A percentile compares a stretch with the other conserved stretches of the same genome.
phyloP scores from a whole-genome alignment of 2,888 invertebrate species.

The Nebria brevicollis region DNA sequence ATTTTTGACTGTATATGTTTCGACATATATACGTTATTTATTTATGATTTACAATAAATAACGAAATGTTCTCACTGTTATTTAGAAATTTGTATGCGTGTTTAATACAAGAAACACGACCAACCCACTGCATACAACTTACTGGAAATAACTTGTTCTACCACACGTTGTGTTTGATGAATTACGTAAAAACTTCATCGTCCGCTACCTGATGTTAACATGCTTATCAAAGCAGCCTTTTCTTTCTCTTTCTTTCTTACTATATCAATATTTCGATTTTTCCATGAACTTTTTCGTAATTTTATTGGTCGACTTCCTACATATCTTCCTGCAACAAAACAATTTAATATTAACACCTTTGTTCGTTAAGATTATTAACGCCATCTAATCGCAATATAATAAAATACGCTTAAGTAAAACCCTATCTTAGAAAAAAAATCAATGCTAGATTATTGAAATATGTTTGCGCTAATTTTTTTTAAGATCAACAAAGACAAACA shows the following conservation, averaged over 20 bases:
- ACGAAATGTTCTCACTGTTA: neutral
- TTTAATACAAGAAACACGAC: neutral
- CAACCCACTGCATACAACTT: neutral
- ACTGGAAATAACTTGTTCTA: neutral
- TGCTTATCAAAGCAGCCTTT: constrained; percentile 83
- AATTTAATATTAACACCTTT: neutral
- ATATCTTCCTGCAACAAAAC: constrained; percentile 81
- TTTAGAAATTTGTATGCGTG: constrained; percentile 13
- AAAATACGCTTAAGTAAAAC: neutral
- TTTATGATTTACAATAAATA: neutral
- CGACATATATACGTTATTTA: neutral
- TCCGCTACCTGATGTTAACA: constrained; percentile 70
- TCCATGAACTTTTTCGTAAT: constrained; percentile 96
- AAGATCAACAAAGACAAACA: neutral
- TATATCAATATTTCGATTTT: constrained; percentile 89
- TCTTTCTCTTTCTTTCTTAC: constrained; percentile 97
- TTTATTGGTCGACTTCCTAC: constrained; percentile 99
- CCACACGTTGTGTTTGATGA: neutral
- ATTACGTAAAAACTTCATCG: constrained; percentile 50
- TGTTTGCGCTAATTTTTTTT: neutral
- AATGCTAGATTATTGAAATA: neutral
- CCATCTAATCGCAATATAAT: too few relatives aligned
- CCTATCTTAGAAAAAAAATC: neutral
- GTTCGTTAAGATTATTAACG: too few relatives aligned
- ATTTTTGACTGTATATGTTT: neutral